Evolutionary conservation across 2,113 vertebrate species (phyloP), one percentile per base, ranked within the genome.

Genomic region (Mirza zaza): DNA sequence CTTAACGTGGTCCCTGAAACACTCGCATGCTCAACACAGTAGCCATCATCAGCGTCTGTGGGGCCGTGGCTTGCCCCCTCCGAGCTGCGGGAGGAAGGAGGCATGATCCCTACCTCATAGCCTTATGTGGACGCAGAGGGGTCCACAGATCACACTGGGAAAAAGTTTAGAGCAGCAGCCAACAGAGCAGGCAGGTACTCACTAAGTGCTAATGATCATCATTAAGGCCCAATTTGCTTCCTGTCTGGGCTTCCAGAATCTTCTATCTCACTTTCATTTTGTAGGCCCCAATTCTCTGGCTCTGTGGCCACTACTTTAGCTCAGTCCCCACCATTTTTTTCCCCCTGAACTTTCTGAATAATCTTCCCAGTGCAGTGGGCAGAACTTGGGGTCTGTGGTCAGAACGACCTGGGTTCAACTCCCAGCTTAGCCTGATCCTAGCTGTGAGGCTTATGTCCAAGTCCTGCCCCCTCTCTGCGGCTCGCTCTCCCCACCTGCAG

Each of bases 11-110:
- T 18, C 50, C 81, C 55, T 4, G 3, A 65, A 77, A 45, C 34
- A 8, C 39, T 6, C 6, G 2, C 2, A 1, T 1, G 20, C 34
- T 4, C n/a, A 4, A 14, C 6, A 17, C 0, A 0, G 23, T 4
- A 39, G 71, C 59, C 36, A 36, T 20, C 10, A 39, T 36, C 70
- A 63, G 32, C n/a, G 9, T 0, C 42, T 59, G 2, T 17, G 6
- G 63, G 71, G 65, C 61, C 21, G 1, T 8, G 36, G 55, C 81
- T 36, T 61, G 29, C 12, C 71, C 50, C 65, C 23, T 75, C 61
- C 68, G n/a, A 34, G 45, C n/a, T 1, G 3, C 3, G 29, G 42
- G 42, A 14, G 50, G 10, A 6, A 29, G 63, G 55, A 20, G 63
- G 20, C 18, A 63, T 25, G 32, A 75, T 32, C 81, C 57, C 48